These are phyloP conservation scores for Napeogenes sylphis DNA, from an alignment of 2,888 invertebrate genomes.

Conservation along the genomic window DNA sequence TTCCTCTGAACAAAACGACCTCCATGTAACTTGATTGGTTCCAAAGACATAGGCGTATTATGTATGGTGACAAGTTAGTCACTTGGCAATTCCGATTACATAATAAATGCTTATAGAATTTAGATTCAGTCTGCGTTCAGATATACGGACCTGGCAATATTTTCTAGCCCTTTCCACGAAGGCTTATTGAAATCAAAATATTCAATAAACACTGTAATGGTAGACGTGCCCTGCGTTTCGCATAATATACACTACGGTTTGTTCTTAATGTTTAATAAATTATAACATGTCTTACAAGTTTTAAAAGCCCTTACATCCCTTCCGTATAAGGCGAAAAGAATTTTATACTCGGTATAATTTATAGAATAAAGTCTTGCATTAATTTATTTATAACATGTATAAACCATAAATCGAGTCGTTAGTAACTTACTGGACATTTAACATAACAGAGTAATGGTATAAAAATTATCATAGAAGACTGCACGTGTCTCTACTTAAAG, in stretches of 20 bases:
- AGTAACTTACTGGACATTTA: no score
- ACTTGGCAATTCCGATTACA: constrained; percentile 64
- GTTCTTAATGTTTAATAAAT: no score
- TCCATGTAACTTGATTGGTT: not conserved
- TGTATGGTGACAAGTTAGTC: constrained; percentile 34
- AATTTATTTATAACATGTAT: not conserved
- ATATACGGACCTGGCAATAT: constrained; percentile 8
- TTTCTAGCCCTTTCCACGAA: constrained; percentile 23
- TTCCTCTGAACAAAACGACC: not conserved
- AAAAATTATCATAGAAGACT: no score
- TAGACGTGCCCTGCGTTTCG: constrained; percentile 10
- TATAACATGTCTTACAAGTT: no score
- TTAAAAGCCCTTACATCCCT: no score
- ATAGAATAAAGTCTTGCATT: not conserved
- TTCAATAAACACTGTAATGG: not conserved
- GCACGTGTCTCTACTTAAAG: no score
- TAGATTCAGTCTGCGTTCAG: constrained; percentile 17
- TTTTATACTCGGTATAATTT: no score
- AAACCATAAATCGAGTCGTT: no score
- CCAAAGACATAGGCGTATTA: constrained; percentile 17
- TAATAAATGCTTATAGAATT: constrained; percentile 42
- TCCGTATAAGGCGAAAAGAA: no score
- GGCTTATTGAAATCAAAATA: constrained; percentile 15
- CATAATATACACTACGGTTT: not conserved
- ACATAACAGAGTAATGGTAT: no score